Evolutionary conservation across 1,140 invertebrate species (phyloP).

Genomic region (Nephotettix cincticeps): DNA sequence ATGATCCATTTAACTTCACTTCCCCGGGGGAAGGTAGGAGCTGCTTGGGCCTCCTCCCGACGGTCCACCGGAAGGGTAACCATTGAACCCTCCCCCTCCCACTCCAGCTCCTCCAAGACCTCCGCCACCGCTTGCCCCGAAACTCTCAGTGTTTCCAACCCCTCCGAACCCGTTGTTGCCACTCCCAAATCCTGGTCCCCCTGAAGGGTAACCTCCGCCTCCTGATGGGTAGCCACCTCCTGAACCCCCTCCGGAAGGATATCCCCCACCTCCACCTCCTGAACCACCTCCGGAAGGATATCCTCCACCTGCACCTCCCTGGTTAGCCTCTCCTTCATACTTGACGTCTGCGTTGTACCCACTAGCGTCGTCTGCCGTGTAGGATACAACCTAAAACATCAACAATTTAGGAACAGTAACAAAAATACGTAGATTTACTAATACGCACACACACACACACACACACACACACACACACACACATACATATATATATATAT

Average conservation of each 20-base stretch:
- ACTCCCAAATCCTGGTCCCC: constrained; percentile 14
- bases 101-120: constrained; percentile 45
- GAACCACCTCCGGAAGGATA: constrained; percentile 32
- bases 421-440: no score
- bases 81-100: constrained; percentile 28
- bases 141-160: constrained; percentile 34
- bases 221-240: constrained; percentile 31
- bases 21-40: constrained; percentile 12
- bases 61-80: constrained; percentile 36
- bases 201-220: constrained; percentile 32
- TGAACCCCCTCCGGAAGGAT: constrained; percentile 35
- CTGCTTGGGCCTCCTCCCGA: constrained; percentile 15
- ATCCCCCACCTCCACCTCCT: constrained; percentile 44
- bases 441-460: no score
- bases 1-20: no score
- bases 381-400: constrained; percentile 38
- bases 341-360: constrained; percentile 50
- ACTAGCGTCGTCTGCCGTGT: constrained; percentile 48
- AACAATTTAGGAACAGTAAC: no score
- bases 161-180: constrained; percentile 15
- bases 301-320: constrained; percentile 30
- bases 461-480: no score
- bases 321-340: constrained; percentile 46
- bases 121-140: constrained; percentile 32
- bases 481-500: no score